These are phyloP conservation scores for Oostethus manadensis DNA, from an alignment of 2,113 vertebrate species.

Conservation along the genomic window DNA sequence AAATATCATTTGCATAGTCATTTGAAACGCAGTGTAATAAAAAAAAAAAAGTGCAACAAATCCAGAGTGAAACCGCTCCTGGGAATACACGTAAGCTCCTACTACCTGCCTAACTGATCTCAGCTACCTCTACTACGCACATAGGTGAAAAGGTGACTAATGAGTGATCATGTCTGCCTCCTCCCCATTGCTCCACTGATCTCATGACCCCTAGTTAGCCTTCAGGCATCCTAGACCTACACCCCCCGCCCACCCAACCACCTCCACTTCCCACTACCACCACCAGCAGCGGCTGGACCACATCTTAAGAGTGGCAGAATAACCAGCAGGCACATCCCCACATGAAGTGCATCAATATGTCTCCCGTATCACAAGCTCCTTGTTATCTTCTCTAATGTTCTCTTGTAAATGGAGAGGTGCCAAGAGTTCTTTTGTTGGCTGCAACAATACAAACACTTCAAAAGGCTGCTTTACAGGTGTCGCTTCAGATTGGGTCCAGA, in stretches of 20 bases:
- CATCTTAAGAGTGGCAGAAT: too few species aligned
- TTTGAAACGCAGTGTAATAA: too few species aligned
- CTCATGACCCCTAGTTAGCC: constrained; percentile 47
- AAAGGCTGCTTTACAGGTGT: constrained; percentile 67
- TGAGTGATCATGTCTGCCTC: constrained; percentile 48
- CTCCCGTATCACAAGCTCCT: constrained; percentile 9
- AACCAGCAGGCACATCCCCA: constrained; percentile 16
- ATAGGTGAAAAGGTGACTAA: constrained; percentile 61
- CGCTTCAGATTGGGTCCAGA: constrained; percentile 45
- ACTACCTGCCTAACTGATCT: constrained; percentile 41
- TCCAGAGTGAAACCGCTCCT: constrained; percentile 14
- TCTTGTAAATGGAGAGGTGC: constrained; percentile 62
- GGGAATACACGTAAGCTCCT: constrained; percentile 15
- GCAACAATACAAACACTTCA: constrained; percentile 73
- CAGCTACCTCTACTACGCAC: constrained; percentile 13
- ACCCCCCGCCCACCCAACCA: not conserved
- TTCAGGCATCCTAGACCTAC: constrained; percentile 12
- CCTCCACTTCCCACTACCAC: too few species aligned
- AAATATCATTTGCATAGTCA: too few species aligned
- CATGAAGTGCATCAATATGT: constrained; percentile 22
- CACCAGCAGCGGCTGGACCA: too few species aligned
- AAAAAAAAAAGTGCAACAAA: not conserved
- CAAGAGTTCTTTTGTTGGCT: constrained; percentile 66
- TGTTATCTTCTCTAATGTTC: constrained; percentile 54
- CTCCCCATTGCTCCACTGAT: constrained; percentile 22